Evolutionary conservation across 92 coral and sea anemone species (phyloP), one percentile per base, ranked within the genome.

Genomic region (Galaxea fascicularis): DNA sequence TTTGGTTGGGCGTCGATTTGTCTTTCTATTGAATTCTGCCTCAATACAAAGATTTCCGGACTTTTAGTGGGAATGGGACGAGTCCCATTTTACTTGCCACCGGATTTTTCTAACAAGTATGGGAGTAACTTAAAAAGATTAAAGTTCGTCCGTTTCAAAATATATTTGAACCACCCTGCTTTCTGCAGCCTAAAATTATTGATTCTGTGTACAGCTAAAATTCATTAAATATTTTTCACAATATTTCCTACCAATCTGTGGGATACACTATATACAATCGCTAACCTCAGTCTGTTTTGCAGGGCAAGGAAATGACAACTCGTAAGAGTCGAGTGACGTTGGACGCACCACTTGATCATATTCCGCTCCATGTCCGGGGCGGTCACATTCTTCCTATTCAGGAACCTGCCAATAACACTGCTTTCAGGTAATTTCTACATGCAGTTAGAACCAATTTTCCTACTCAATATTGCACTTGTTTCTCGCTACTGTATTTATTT

Each of bases 381-480:
- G 98, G 98, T 51, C 86, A 92, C 87, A 80, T 94, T 56, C 77
- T 96, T 25, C 94, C 99, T 7, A 89, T 90, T n/a, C 99, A 96
- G 77, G 96, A 92, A 69, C 98, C 99, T 16, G 99, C 99, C 65
- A 96, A 89, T 45, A 96, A 96, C 67, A 96, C 99, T 8, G 88
- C 85, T 54, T 87, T 89, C 77, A 96, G 99, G 99, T 96, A 83
- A 62, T 28, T 51, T 65, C 26, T 60, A 20, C 25, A 17, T 1
- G 1, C 67, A 20, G 26, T 41, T 10, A 71, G 17, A n/a, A 65
- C 10, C 14, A 27, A 65, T 10, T 27, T 65, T 29, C 20, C 15
- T 65, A 0, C 20, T 0, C 14, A 12, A 2, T 60, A 3, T 65
- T 26, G 4, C 6, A 1, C n/a, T 3, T 12, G 5, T 44, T 52